Evolutionary conservation across 2,888 invertebrate genomes (phyloP).

Genomic region (Zhuqinia jingwanae): DNA sequence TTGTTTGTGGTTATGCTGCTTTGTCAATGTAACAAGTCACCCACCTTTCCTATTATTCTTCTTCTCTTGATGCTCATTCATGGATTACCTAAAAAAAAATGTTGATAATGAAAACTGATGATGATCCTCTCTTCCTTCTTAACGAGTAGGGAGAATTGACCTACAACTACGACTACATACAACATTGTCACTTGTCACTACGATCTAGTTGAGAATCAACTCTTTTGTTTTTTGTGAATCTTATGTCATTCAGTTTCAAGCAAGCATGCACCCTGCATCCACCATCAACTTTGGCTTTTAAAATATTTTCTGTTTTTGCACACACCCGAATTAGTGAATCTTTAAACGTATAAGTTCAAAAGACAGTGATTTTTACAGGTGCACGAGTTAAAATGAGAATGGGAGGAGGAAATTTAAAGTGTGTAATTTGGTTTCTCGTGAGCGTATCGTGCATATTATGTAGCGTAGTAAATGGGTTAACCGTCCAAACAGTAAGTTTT

Average conservation of each 20-base stretch:
- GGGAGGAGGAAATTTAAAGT: no score
- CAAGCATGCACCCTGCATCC: conserved; percentile 7
- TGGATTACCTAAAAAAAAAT: not conserved
- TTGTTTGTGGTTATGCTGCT: no score
- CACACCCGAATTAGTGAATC: not conserved
- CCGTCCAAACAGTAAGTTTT: conserved; percentile 7
- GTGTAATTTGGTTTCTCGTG: not conserved
- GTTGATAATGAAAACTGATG: not conserved
- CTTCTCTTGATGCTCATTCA: not conserved
- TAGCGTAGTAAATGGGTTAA: not conserved
- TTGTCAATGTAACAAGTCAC: not conserved
- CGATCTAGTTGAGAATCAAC: not conserved
- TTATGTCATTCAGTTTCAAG: conserved; percentile 17
- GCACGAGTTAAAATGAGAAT: conserved; percentile 5
- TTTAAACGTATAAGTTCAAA: not conserved
- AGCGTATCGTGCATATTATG: not conserved
- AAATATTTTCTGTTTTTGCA: not conserved
- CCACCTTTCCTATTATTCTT: not conserved
- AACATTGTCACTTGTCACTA: not conserved
- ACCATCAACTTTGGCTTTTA: not conserved
- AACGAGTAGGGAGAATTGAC: conserved; percentile 11
- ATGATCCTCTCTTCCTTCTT: not conserved
- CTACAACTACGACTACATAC: not conserved
- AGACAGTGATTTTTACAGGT: not conserved
- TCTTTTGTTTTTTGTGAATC: not conserved